A percentile compares a stretch with the other conserved stretches of the same genome.
These are phyloP conservation scores for Herminia tarsipennalis DNA, from an alignment of 2,888 invertebrate genomes.

Conservation along the genomic window DNA sequence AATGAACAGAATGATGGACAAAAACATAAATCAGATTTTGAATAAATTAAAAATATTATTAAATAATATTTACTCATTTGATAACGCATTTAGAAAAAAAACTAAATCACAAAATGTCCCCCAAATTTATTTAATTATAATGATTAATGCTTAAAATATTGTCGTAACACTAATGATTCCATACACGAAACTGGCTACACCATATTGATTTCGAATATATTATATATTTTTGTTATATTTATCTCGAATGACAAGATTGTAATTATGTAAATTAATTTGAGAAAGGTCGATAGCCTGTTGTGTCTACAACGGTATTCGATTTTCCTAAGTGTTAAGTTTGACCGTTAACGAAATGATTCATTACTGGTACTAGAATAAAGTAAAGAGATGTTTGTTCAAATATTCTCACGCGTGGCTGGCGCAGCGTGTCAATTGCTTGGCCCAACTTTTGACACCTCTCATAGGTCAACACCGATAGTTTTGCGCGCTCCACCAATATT, in stretches of 20 bases:
- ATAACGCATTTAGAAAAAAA: too few relatives aligned
- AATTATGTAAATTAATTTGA: conserved; percentile 67
- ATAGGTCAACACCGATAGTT: conserved; percentile 75
- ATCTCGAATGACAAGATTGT: conserved; percentile 51
- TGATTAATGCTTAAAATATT: conserved; percentile 20
- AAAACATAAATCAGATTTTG: too few relatives aligned
- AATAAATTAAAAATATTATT: too few relatives aligned
- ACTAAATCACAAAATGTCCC: too few relatives aligned
- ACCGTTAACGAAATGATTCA: conserved; percentile 83
- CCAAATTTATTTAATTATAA: too few relatives aligned
- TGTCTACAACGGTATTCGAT: conserved; percentile 63
- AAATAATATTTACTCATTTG: too few relatives aligned
- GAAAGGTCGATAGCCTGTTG: conserved; percentile 63
- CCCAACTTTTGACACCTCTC: conserved; percentile 78
- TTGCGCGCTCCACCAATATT: conserved; percentile 70
- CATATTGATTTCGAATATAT: conserved; percentile 46
- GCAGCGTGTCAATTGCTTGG: conserved; percentile 74
- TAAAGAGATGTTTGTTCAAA: conserved; percentile 79
- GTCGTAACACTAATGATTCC: conserved; percentile 34
- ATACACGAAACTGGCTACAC: conserved; percentile 30
- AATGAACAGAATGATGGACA: too few relatives aligned
- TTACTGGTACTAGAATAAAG: conserved; percentile 80
- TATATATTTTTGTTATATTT: conserved; percentile 45
- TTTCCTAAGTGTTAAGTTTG: conserved; percentile 70
- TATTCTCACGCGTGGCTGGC: conserved; percentile 79